Conservation (phyloP, 2,888 invertebrate species). For the Temnothorax rugatulus region DNA sequence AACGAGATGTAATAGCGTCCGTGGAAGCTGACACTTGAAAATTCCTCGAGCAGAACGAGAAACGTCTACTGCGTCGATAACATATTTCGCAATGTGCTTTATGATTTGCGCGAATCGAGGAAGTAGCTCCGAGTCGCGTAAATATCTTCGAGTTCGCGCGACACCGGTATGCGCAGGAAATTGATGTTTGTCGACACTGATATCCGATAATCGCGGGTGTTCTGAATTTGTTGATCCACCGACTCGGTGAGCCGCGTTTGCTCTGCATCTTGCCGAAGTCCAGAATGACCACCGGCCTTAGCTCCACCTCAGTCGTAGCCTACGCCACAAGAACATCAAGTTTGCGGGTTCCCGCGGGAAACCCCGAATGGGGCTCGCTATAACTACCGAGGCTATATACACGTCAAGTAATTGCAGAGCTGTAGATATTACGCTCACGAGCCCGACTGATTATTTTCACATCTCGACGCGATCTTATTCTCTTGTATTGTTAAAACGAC, state of each 20-base stretch:
- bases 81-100: not conserved
- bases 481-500: conserved; percentile 40
- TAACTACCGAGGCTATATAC: conserved; percentile 59
- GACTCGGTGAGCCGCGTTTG: conserved; percentile 25
- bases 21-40: conserved; percentile 12
- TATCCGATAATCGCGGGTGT: conserved; percentile 42
- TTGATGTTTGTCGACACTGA: conserved; percentile 45
- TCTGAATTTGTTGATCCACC: conserved; percentile 60
- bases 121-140: conserved; percentile 19
- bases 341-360: conserved; percentile 74
- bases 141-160: conserved; percentile 36
- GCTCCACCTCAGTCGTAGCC: conserved; percentile 44
- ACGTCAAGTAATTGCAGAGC: conserved; percentile 65
- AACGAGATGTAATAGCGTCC: not conserved
- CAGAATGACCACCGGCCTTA: conserved; percentile 68
- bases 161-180: conserved; percentile 16
- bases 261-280: conserved; percentile 33
- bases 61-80: conserved; percentile 3
- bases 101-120: conserved; percentile 18
- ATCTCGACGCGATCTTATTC: conserved; percentile 44
- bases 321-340: conserved; percentile 72
- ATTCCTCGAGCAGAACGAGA: conserved; percentile 15
- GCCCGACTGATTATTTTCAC: conserved; percentile 68
- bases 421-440: conserved; percentile 61
- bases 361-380: conserved; percentile 69